Evolutionary conservation across 2,113 vertebrate genomes (phyloP), one percentile per base, ranked within the genome.

Genomic region (Cariama cristata): DNA sequence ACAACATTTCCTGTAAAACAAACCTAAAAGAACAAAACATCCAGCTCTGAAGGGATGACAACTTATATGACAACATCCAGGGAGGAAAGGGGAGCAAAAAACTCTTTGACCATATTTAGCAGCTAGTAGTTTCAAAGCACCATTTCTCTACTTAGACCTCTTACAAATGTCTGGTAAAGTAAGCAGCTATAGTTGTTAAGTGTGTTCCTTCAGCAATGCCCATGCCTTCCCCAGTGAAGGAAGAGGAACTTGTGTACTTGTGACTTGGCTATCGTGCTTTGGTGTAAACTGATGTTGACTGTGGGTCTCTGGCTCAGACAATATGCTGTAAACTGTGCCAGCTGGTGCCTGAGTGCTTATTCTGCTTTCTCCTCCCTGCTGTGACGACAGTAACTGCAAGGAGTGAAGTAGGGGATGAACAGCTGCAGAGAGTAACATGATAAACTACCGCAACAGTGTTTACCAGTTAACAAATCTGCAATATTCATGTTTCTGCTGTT

Each of bases 51-150:
- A 30, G 0, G 4, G 16, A 27, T 27, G 9, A 32, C 32, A 66
- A 32, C 18, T 18, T 58, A 4, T 2, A 71, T 9, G 44, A 71
- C 14, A 63, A 13, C 24, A 79, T 85, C 17, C 26, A 72, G n/a
- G 45, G n/a, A 38, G 19, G 5, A 47, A 82, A 87, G 69, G 4
- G 8, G 13, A 3, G 4, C 4, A 69, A 64, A 77, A n/a, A 44
- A 0, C 1, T 35, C 5, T n/a, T 52, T 82, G 47, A 12, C 32
- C 8, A 1, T 24, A 10, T 17, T 21, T 50, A 53, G 19, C 12
- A 94, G 38, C 38, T 49, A 16, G 5, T 62, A 26, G 27, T 79
- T 91, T 76, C 38, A 38, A 42, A 83, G 24, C 11, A 19, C 24
- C 2, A 1, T 86, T 82, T 89, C 21, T 82, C 28, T 88, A 2